Base-by-base conservation (phyloP, 2,113 vertebrate genomes). In the Boulengeromyrus knoepffleri region DNA sequence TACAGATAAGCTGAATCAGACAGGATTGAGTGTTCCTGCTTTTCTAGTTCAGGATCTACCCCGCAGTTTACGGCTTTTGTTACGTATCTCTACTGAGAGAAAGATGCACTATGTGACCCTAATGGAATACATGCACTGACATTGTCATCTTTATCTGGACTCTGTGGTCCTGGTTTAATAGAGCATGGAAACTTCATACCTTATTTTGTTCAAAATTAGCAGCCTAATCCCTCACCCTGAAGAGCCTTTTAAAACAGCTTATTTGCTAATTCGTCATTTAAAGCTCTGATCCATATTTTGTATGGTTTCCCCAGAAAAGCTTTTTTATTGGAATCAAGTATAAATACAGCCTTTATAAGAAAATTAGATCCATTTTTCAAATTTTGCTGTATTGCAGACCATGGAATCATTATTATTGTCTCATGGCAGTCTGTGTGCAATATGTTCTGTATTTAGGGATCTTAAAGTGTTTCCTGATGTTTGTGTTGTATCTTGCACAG, bases 41-140 rank as follows among this genome's bases (percentile, higher is more conserved):
- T 93, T 93, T 90, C 88, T 42, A 62, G 85, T 83, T 87, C 10
- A 17, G 89, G 90, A 70, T 70, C 90, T 88, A 88, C 93, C 90
- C 92, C 93, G 93, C 93, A 50, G 15, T 80, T 80, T 27, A 1
- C 10, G n/a, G 24, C 84, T 27, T 86, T 86, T 50, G 46, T 86
- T 27, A 13, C 15, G 49, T 50, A 31, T 12, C n/a, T 50, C 10
- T 94, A 93, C 92, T 88, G n/a, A 17, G 88, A 93, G 91, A 27
- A 50, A 3, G 50, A 89, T 92, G 90, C 92, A 88, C 66, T 92
- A 80, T 91, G 4, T 80, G 31, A 19, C 36, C 5, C 13, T 42
- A 8, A 17, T 36, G 74, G 36, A 42, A 42, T 42, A 39, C 36
- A 80, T 70, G 62, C 62, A 31, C 27, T 12, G 62, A 31, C 12